Evolutionary conservation across 2,113 vertebrate genomes (phyloP), one percentile per base, ranked within the genome.

Genomic region (Prietella phreatophila): DNA sequence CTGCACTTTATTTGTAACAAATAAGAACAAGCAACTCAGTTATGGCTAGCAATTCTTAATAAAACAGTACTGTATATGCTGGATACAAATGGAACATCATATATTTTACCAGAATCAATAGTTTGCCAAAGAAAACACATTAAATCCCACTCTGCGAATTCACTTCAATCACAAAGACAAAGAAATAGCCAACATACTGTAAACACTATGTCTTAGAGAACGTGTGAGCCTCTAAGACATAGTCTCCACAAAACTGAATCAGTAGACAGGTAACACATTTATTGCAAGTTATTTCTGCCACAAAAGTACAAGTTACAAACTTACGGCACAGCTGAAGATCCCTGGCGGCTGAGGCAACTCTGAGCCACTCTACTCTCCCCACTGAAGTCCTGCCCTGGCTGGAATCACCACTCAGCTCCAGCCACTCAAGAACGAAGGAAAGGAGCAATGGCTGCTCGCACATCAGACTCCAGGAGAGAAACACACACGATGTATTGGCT

Each of bases 351-450:
- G 96, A 92, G 55, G 95, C 95, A 19, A 97, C 93, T 89, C 89
- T 95, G 89, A 93, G 92, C 98, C 98, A 99, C 20, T 95, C 95
- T 22, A 95, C 39, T 85, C 92, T 93, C 27, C 88, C 93, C 13
- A 87, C 92, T 58, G 88, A 56, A 65, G 90, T 20, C 42, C 36
- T 15, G 85, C 84, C 25, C 69, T 85, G 71, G 87, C 88, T 82
- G 83, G 90, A n/a, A 86, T 84, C 86, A 50, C 82, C 90, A 19
- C 80, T 92, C 39, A 95, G 94, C 85, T 94, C 94, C 85, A 87
- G 95, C 98, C 98, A 99, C 90, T 98, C 96, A 2, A 99, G 91
- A 75, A 99, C 92, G 89, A 98, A 96, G 90, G 94, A 96, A 7
- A 92, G 92, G 1, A 96, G 89, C 5, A 55, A 63, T 0, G 93